Conservation (phyloP, 37 sponge, comb jelly and placozoan genomes). For the Cliona cf. orientalis region DNA sequence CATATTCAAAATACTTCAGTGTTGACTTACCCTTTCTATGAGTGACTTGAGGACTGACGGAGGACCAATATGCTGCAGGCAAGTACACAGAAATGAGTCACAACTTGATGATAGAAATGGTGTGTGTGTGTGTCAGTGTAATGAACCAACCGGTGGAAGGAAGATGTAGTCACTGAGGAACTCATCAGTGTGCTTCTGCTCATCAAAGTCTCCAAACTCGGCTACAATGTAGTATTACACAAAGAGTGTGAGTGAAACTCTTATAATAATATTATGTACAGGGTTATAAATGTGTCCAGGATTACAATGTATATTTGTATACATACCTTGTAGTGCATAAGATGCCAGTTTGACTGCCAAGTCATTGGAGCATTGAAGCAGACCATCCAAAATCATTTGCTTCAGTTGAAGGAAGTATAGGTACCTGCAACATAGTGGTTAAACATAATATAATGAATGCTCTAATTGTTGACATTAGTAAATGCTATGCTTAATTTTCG, state of each 20-base stretch:
- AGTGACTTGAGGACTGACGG: slow-evolving; percentile 34
- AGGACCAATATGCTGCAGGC: slow-evolving; percentile 54
- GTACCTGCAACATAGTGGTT: slow-evolving; percentile 45
- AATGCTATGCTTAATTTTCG: too few species aligned
- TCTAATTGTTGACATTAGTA: background rate
- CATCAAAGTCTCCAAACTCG: slow-evolving; percentile 80
- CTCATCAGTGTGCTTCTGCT: slow-evolving; percentile 47
- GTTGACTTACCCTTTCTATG: slow-evolving; percentile 25
- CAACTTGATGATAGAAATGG: background rate
- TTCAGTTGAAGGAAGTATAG: slow-evolving; percentile 83
- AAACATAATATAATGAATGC: background rate
- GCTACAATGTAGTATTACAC: slow-evolving; percentile 14
- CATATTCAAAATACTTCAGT: background rate
- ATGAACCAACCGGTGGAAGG: slow-evolving; percentile 63
- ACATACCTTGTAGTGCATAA: slow-evolving; percentile 80
- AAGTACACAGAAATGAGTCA: background rate
- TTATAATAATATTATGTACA: background rate
- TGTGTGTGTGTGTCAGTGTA: too few species aligned
- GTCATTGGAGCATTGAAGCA: slow-evolving; percentile 60
- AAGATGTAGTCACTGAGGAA: slow-evolving; percentile 71
- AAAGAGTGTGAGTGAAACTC: background rate
- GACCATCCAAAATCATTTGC: slow-evolving; percentile 56
- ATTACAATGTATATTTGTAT: background rate
- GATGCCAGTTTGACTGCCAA: slow-evolving; percentile 83
- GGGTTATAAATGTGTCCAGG: background rate